Evolutionary conservation across 2,888 invertebrate genomes (phyloP), one percentile per base, ranked within the genome.

Genomic region (Nomada ferruginata): DNA sequence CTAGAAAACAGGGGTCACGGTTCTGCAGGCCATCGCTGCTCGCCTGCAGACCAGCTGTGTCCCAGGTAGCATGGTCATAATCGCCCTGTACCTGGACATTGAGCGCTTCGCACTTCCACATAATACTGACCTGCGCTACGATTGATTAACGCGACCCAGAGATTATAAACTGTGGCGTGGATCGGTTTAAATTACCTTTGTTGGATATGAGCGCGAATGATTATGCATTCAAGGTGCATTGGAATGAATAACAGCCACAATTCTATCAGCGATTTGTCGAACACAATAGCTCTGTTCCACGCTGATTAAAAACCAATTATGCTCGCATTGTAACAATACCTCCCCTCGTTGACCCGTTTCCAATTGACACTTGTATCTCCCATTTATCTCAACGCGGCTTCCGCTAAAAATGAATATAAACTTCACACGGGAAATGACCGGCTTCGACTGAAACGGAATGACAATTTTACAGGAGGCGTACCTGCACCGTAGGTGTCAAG

Each of bases 401-500:
- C 53, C 53, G 7, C 11, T 53, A 10, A 20, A 53, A 53, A 4
- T 20, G 23, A 47, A 15, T 47, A 44, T 11, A 47, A 47, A 13
- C 47, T 47, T 15, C 2, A 0, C 47, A 0, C 15, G 47, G 13
- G 11, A 47, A 2, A 47, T 13, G 15, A 47, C 11, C 1, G 15
- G 0, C 47, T 2, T 47, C 47, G 15, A 13, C 47, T 13, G 11
- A 52, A 47, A 72, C 57, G 5, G n/a, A 26, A 52, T 13, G 15
- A 10, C 47, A 0, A 0, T 95, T 96, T 90, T 95, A 95, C 97
- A 98, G 95, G 97, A 98, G 93, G 97, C 97, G 85, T 97, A 97
- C 86, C 96, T 98, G 96, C 95, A 96, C 64, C 96, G 96, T 91
- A 95, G 97, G 79, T 97, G 97, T 20, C 97, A 97, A 92, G 97